A percentile compares a stretch with the other conserved stretches of the same genome.
Evolutionary conservation across 2,797 vertebrate species (phyloP).

Genomic region (Sebastes umbrosus): DNA sequence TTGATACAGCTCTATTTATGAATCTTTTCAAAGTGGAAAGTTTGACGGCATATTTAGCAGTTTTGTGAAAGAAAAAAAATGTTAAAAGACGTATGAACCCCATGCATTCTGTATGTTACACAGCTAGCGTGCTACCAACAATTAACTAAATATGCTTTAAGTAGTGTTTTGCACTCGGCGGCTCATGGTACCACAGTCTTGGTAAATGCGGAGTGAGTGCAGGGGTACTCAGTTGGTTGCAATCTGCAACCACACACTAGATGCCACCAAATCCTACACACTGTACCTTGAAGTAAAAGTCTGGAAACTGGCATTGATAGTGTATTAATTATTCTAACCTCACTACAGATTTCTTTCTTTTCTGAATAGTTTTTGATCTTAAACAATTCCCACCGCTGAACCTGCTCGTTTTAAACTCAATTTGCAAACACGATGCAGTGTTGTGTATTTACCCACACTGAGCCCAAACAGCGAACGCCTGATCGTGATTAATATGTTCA

Average conservation of each 20-base stretch:
- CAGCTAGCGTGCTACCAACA: accelerated
- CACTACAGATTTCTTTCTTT: not conserved
- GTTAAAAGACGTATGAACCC: too few relatives aligned
- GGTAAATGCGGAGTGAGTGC: too few relatives aligned
- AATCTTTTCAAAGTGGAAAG: too few relatives aligned
- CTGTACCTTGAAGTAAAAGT: not conserved
- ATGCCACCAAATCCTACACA: not conserved
- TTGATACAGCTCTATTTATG: too few relatives aligned
- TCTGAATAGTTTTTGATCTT: not conserved
- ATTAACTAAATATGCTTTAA: too few relatives aligned
- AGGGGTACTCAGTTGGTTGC: too few relatives aligned
- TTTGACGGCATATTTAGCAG: too few relatives aligned
- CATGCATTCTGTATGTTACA: too few relatives aligned
- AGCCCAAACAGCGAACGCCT: not conserved
- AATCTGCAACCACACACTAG: not conserved
- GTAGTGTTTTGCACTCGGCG: too few relatives aligned
- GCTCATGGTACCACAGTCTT: too few relatives aligned
- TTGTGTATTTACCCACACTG: not conserved
- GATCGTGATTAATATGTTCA: conserved; percentile 2
- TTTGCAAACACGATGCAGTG: not conserved
- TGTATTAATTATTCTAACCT: not conserved
- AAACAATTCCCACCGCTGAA: not conserved
- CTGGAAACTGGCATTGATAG: not conserved
- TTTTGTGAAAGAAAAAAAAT: too few relatives aligned
- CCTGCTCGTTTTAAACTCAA: not conserved